Percentiles rank a stretch among this genome's conserved stretches.
Conservation (phyloP, 2,888 invertebrate species). For the Mythimna albipuncta region DNA sequence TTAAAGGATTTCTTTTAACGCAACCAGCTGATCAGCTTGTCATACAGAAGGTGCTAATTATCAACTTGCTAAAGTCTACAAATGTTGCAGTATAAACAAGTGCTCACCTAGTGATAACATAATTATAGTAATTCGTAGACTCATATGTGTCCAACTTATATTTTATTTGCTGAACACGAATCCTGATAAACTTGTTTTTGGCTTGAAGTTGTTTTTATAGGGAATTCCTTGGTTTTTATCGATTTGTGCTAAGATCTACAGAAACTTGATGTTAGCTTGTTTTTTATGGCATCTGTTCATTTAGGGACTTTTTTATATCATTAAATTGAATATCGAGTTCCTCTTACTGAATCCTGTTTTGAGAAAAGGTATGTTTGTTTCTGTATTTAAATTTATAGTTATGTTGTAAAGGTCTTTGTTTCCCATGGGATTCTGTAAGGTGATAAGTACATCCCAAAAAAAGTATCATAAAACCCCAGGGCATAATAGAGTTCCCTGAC, state of each 20-base stretch:
- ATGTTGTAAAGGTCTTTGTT: background rate
- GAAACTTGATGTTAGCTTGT: conserved; percentile 20
- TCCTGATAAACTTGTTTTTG: conserved; percentile 49
- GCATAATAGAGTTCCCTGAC: conserved; percentile 33
- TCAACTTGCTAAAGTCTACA: background rate
- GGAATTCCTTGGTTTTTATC: conserved; percentile 43
- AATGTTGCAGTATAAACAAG: conserved; percentile 3
- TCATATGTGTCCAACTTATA: conserved; percentile 20
- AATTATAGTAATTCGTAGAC: conserved; percentile 33
- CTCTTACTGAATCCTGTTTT: background rate
- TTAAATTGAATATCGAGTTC: conserved; percentile 9
- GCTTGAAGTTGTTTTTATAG: conserved; percentile 26
- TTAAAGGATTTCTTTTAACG: background rate
- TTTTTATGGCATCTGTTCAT: conserved; percentile 14
- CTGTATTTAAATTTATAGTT: background rate
- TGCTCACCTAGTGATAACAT: conserved; percentile 32
- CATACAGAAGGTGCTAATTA: background rate
- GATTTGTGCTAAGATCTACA: conserved; percentile 22
- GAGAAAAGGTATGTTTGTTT: background rate
- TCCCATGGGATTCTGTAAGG: background rate
- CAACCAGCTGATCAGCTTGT: background rate
- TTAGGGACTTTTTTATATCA: background rate
- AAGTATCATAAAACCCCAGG: background rate
- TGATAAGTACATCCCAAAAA: background rate
- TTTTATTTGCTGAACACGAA: conserved; percentile 22